Evolutionary conservation across 2,888 invertebrate species (phyloP).

Genomic region (Ophion obscuratus): DNA sequence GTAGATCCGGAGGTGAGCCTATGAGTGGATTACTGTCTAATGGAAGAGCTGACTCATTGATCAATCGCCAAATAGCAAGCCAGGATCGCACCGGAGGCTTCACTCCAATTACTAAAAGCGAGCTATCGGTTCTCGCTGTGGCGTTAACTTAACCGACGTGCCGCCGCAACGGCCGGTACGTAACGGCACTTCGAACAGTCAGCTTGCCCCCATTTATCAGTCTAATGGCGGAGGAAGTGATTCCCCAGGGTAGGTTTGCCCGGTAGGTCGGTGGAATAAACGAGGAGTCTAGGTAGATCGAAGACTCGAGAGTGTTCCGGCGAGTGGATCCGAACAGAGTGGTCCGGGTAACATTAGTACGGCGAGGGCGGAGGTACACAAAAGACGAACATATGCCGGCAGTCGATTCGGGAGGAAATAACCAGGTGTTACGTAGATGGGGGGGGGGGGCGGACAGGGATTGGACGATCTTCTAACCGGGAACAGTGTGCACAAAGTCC

Average conservation of each 20-base stretch:
- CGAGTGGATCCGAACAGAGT: conserved; percentile 29
- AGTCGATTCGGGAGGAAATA: conserved; percentile 62
- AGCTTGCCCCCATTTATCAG: conserved; percentile 75
- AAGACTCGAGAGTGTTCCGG: conserved; percentile 28
- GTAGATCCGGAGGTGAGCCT: too few relatives aligned
- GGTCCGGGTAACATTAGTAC: conserved; percentile 1
- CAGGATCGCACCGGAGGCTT: conserved; percentile 58
- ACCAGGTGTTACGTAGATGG: conserved; percentile 74
- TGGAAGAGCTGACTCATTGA: conserved; percentile 65
- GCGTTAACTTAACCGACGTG: conserved; percentile 22
- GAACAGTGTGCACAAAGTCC: conserved; percentile 4
- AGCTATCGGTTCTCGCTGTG: conserved; percentile 34
- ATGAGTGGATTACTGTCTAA: too few relatives aligned
- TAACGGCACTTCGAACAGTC: conserved; percentile 49
- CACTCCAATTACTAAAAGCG: conserved; percentile 37
- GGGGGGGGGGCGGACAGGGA: background rate
- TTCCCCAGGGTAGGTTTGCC: conserved; percentile 65
- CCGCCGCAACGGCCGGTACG: background rate
- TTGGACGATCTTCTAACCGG: conserved; percentile 49
- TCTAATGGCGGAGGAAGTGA: conserved; percentile 76
- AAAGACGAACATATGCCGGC: conserved; percentile 29
- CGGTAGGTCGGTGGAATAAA: conserved; percentile 4
- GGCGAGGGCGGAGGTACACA: background rate
- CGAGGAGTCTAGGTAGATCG: conserved; percentile 29
- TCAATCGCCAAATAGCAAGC: conserved; percentile 76